Conservation (phyloP, 2,113 vertebrate species). For the Odocoileus hemionus region DNA sequence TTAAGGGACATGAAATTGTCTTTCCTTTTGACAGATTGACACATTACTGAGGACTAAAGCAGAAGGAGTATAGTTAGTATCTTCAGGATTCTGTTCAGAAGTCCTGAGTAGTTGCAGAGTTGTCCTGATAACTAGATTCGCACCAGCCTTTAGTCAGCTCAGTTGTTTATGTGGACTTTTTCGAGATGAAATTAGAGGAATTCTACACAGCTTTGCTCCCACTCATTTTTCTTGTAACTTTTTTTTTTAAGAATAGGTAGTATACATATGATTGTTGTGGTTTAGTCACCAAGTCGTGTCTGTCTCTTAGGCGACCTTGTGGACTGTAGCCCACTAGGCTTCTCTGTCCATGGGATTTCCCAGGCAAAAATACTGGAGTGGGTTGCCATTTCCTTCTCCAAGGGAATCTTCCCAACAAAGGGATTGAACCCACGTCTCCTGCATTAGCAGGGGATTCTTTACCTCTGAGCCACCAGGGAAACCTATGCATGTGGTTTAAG, state of each 20-base stretch:
- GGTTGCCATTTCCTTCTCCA: neutral
- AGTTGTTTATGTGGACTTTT: neutral
- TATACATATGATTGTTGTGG: neutral
- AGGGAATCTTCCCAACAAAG: neutral
- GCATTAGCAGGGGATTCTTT: neutral
- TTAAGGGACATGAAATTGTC: fast-evolving
- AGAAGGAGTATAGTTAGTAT: fast-evolving
- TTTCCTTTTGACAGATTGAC: no score
- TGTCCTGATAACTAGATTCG: neutral
- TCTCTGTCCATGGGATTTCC: neutral
- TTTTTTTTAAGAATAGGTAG: neutral
- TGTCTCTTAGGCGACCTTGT: neutral
- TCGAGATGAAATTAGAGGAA: neutral
- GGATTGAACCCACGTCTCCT: neutral
- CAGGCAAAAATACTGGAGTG: neutral
- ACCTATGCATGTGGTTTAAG: neutral
- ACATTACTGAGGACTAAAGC: neutral
- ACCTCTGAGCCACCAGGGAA: neutral
- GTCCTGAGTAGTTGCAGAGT: neutral
- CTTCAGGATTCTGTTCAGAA: neutral
- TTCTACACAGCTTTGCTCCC: neutral
- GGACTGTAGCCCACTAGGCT: neutral
- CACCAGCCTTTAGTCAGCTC: neutral
- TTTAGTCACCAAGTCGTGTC: neutral
- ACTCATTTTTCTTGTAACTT: neutral